Evolutionary conservation across 2,888 invertebrate genomes (phyloP).

Genomic region (Adineta ricciae): DNA sequence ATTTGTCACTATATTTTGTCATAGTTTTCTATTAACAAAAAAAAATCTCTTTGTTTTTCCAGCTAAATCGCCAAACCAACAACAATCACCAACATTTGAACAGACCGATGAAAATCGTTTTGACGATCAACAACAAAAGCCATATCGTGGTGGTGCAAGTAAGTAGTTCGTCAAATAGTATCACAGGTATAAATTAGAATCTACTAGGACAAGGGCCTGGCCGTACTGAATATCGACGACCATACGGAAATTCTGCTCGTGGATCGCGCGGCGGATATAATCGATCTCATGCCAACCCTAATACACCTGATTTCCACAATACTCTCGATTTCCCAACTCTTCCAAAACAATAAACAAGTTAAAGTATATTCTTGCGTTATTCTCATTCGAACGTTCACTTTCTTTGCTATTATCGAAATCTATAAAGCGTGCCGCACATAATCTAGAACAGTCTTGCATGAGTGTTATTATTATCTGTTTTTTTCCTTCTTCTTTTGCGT

Average conservation of each 20-base stretch:
- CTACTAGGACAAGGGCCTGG: conserved; percentile 3
- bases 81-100: not conserved
- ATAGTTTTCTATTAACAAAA: no score
- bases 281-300: not conserved
- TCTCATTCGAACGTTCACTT: not conserved
- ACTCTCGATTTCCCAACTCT: not conserved
- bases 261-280: not conserved
- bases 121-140: not conserved
- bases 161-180: not conserved
- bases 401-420: not conserved
- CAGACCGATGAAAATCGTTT: not conserved
- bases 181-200: not conserved
- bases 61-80: not conserved
- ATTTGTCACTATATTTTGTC: not conserved
- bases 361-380: not conserved
- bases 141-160: not conserved
- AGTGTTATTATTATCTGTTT: not conserved
- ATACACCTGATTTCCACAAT: not conserved
- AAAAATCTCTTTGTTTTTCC: no score
- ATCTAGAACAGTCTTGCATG: not conserved
- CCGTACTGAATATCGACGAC: not conserved
- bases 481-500: not conserved
- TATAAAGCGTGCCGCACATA: conserved; percentile 2
- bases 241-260: not conserved
- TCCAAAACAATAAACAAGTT: not conserved